Evolutionary conservation across 2,888 invertebrate species (phyloP), one percentile per base, ranked within the genome.

Genomic region (Abrostola triplasia): DNA sequence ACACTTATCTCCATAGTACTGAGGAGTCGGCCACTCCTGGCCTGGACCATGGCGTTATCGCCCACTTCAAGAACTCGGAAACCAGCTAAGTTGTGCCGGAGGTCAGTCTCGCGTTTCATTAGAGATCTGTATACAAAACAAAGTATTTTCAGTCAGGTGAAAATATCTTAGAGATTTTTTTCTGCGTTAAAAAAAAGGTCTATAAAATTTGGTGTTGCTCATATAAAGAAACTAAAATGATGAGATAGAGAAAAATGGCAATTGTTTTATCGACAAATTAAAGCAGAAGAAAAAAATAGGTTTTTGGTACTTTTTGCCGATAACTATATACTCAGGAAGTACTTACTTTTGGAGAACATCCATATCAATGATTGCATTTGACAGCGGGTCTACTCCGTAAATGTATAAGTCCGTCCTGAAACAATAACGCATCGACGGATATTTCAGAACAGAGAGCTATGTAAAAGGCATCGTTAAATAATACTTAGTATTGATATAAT

Each of bases 331-430:
- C 24, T 24, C 0, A 35, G 55, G 0, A 12, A 7, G 11, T 1
- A 91, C 95, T 95, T 94, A 98, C 97, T 95, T 96, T 88, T 97
- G 97, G 38, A 98, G 88, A 6, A 96, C 95, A 64, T 97, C 97
- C 95, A 97, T 97, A 83, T 98, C 97, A 51, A 98, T 96, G 61
- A 98, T 96, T 0, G 97, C 96, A 84, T 98, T 98, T 6, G 97
- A 96, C 75, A 96, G 94, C 0, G 97, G 97, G 91, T 98, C 98
- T 24, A 98, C 97, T 2, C 97, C 98, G 84, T 98, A 98, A 64
- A 98, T 95, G 81, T 97, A 98, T 92, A 98, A 95, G 81, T 98
- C 98, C 36, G 98, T 98, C 56, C 98, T 98, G 92, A 73, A 95
- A 95, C 67, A 61, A 73, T 70, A 71, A 58, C 5, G 48, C 54